Base-by-base conservation (phyloP, 1,140 invertebrate genomes). In the Carposina sasakii region DNA sequence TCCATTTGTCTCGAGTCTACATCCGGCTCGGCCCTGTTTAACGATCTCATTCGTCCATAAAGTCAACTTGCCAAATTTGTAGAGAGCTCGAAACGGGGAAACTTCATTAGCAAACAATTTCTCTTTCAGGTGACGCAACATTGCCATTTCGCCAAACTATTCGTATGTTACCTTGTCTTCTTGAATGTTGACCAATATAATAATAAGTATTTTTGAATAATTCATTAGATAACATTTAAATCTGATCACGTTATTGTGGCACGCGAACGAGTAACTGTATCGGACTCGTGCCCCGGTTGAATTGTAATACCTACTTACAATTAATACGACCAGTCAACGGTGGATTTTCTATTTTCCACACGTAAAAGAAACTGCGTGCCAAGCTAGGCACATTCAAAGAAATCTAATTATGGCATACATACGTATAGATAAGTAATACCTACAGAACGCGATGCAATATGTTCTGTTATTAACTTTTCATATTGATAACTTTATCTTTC, bases 271-370 rank as follows among this genome's bases (percentile, higher is more conserved):
- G 45, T 85, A 85, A 85, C 81, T 77, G 81, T 83, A 76, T 63
- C 67, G 56, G 61, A 58, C 62, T 48, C 60, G 59, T 67, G 67
- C 67, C 51, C 56, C 66, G 52, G 33, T 66, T 76, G 79, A 81
- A 84, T 84, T 78, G 69, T 81, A 84, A 81, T 77, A 52, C 64
- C 67, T 47, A 56, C 50, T 68, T 66, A 72, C 81, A 81, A 82
- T 84, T 81, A 82, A 75, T 79, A 78, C 68, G 66, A 66, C 71
- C 76, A 82, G 60, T 79, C 71, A 82, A 81, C 81, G 71, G 70
- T 81, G 71, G 67, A 81, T 77, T 84, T 81, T 81, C 77, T 84
- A 84, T 81, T 84, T 82, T 78, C 76, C 64, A 74, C 77, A 81
- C 76, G 81, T 78, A 78, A 81, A 84, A 78, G 81, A 82, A 84